Conservation (phyloP, 2,113 vertebrate species). For the Columba janthina region DNA sequence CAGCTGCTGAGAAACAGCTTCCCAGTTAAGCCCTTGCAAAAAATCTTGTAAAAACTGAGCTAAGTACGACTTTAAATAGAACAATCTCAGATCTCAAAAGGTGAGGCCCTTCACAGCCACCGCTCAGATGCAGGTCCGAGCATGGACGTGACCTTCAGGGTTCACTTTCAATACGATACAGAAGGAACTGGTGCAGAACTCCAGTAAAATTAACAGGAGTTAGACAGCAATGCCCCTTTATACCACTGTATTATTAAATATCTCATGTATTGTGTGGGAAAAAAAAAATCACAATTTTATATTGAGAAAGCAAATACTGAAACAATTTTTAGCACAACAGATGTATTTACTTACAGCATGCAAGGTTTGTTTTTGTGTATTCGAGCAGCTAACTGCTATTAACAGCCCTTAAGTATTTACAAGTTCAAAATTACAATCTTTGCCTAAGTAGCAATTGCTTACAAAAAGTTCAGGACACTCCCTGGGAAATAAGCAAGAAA, state of each 20-base stretch:
- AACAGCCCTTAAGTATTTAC: slow-evolving; percentile 68
- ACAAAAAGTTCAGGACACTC: background rate
- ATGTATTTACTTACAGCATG: slow-evolving; percentile 57
- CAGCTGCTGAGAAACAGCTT: background rate
- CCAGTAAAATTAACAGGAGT: background rate
- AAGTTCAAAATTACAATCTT: slow-evolving; percentile 60
- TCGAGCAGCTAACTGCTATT: slow-evolving; percentile 44
- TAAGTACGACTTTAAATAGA: background rate
- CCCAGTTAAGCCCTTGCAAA: background rate
- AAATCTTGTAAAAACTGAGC: background rate
- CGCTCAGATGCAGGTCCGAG: background rate
- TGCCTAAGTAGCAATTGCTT: slow-evolving; percentile 35
- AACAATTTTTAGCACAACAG: slow-evolving; percentile 47
- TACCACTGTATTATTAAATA: background rate
- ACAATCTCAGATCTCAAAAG: background rate
- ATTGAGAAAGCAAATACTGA: slow-evolving; percentile 37
- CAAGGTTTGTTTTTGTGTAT: slow-evolving; percentile 40
- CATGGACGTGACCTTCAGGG: background rate
- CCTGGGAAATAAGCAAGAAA: slow-evolving; percentile 5
- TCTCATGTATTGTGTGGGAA: background rate
- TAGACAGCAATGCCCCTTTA: background rate
- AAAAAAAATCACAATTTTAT: background rate
- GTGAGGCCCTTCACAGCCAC: background rate
- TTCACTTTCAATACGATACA: background rate
- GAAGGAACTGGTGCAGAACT: background rate